Evolutionary conservation across 2,113 vertebrate genomes (phyloP).

Genomic region (Stegostoma tigrinum): DNA sequence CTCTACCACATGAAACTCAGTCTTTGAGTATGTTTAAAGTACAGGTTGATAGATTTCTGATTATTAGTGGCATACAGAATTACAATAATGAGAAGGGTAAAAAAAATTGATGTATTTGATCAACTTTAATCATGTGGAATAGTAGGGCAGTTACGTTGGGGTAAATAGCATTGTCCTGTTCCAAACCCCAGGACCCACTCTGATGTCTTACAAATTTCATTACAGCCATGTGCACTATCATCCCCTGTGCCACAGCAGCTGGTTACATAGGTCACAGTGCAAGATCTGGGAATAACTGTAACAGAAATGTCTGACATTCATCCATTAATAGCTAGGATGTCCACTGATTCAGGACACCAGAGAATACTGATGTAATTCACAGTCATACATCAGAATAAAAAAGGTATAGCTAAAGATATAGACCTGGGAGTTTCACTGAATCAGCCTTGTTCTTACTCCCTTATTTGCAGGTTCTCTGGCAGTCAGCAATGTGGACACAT

Average conservation of each 20-base stretch:
- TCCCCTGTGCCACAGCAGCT: background rate
- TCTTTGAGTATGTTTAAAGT: no score
- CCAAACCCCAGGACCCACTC: background rate
- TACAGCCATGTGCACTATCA: background rate
- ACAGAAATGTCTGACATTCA: background rate
- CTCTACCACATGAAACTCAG: no score
- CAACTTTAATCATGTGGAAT: no score
- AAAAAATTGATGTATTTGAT: no score
- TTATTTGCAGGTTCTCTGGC: conserved; percentile 81
- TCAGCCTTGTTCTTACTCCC: conserved; percentile 25
- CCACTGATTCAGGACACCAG: background rate
- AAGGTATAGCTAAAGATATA: no score
- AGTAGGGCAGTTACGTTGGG: no score
- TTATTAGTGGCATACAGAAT: no score
- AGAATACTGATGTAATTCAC: background rate
- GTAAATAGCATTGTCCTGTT: no score
- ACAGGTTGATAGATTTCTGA: no score
- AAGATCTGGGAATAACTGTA: background rate
- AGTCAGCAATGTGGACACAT: conserved; percentile 97
- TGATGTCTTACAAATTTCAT: background rate
- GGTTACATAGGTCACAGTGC: background rate
- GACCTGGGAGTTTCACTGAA: conserved; percentile 2
- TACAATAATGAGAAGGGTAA: no score
- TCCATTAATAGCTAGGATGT: no score
- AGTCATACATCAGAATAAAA: background rate